phyloP scores from a whole-genome alignment of 2,113 vertebrate species.

The Notothenia rossii region DNA sequence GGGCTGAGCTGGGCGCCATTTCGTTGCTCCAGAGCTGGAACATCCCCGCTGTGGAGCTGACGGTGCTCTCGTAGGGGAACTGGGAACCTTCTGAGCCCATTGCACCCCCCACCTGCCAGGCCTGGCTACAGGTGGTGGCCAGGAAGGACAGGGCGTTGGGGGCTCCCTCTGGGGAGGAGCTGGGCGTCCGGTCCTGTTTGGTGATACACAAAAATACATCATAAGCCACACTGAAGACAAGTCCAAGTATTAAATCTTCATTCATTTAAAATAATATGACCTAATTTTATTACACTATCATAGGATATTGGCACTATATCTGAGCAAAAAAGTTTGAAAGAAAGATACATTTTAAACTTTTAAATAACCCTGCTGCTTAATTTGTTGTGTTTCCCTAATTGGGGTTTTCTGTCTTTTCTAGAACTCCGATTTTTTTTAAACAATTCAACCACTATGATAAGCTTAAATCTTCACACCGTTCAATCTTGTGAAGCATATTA shows the following conservation, averaged over 20 bases:
- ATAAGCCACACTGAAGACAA: neutral
- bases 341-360: neutral
- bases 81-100: constrained; percentile 80
- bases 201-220: constrained; percentile 16
- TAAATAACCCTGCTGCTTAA: neutral
- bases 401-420: neutral
- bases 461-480: no score
- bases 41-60: constrained; percentile 86
- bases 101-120: constrained; percentile 77
- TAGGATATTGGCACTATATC: neutral
- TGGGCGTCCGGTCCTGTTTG: constrained; percentile 85
- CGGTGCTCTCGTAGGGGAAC: constrained; percentile 83
- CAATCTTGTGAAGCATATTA: neutral
- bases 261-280: neutral
- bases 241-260: neutral
- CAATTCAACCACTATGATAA: neutral
- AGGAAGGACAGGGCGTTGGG: constrained; percentile 84
- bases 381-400: neutral
- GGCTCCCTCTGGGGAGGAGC: constrained; percentile 84
- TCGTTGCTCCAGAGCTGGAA: constrained; percentile 91
- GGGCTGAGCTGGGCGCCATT: constrained; percentile 77
- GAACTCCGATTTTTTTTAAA: neutral
- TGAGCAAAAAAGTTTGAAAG: neutral
- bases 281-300: neutral
- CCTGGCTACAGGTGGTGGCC: constrained; percentile 86